Evolutionary conservation across 2,888 invertebrate genomes (phyloP).

Genomic region (Phlogophora meticulosa): DNA sequence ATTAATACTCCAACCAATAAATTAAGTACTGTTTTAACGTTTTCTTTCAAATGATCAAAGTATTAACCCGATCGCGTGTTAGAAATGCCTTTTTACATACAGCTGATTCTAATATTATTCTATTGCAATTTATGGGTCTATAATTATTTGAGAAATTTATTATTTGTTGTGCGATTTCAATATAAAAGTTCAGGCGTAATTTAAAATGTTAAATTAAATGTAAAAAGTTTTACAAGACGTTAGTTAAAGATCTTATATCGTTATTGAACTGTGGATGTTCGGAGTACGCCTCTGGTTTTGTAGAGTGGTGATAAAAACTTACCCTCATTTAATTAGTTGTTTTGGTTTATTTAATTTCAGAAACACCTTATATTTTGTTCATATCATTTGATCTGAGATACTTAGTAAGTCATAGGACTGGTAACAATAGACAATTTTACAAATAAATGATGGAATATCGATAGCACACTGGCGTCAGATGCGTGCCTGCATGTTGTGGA

Average conservation of each 20-base stretch:
- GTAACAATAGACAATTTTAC: background rate
- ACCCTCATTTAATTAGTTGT: slow-evolving; percentile 7
- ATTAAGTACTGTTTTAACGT: slow-evolving; percentile 51
- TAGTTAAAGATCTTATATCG: slow-evolving; percentile 36
- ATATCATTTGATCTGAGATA: background rate
- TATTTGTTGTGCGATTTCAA: slow-evolving; percentile 40
- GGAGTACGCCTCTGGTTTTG: slow-evolving; percentile 25
- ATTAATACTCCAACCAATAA: slow-evolving; percentile 51
- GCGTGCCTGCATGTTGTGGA: slow-evolving; percentile 76
- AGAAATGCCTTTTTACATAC: slow-evolving; percentile 54
- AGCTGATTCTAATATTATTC: slow-evolving; percentile 58
- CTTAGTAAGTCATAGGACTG: too few species aligned
- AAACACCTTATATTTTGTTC: background rate
- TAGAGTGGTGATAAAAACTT: slow-evolving; percentile 9
- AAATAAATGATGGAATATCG: slow-evolving; percentile 23
- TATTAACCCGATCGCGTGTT: slow-evolving; percentile 68
- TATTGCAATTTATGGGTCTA: slow-evolving; percentile 52
- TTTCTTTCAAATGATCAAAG: slow-evolving; percentile 69
- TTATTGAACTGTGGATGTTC: slow-evolving; percentile 41
- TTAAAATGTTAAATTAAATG: slow-evolving; percentile 49
- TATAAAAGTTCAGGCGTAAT: slow-evolving; percentile 55
- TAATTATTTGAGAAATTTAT: slow-evolving; percentile 53
- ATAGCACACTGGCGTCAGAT: slow-evolving; percentile 51
- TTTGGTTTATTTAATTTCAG: slow-evolving; percentile 13
- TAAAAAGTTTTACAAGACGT: slow-evolving; percentile 31